A percentile compares a stretch with the other conserved stretches of the same genome.
Evolutionary conservation across 2,797 vertebrate species (phyloP).

Genomic region (Odontamblyopus rebecca): DNA sequence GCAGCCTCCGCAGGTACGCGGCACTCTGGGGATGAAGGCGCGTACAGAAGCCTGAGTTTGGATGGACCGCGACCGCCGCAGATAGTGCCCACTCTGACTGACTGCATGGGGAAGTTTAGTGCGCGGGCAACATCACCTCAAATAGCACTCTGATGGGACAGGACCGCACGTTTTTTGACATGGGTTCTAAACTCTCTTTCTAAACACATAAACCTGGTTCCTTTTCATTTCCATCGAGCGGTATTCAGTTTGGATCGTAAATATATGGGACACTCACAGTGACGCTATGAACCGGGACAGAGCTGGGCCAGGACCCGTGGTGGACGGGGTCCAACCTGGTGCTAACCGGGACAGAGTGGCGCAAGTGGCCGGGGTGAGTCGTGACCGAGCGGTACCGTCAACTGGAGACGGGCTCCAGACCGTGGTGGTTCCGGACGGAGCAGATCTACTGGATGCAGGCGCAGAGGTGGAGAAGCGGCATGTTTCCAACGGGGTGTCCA

Average conservation of each 20-base stretch:
- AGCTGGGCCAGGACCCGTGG: constrained; percentile 74
- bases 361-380: constrained; percentile 76
- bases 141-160: constrained; percentile 34
- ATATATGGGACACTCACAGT: constrained; percentile 65
- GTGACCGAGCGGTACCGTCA: constrained; percentile 79
- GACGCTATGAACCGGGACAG: constrained; percentile 87
- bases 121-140: constrained; percentile 6
- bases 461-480: constrained; percentile 73
- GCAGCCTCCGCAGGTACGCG: constrained; percentile 2
- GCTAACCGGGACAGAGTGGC: constrained; percentile 83
- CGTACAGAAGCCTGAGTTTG: constrained; percentile 33
- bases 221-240: not conserved
- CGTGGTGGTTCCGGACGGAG: constrained; percentile 75
- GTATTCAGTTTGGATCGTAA: constrained; percentile 24
- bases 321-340: constrained; percentile 65
- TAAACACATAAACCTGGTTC: constrained; percentile 12
- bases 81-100: not conserved
- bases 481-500: constrained; percentile 69
- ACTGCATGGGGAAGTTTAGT: constrained; percentile 41
- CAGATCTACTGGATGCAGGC: constrained; percentile 76
- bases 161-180: constrained; percentile 13
- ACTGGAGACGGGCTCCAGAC: constrained; percentile 64
- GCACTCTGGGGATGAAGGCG: constrained; percentile 28
- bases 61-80: constrained; percentile 12
- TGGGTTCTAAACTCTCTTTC: constrained; percentile 9